Evolutionary conservation across 2,113 vertebrate species (phyloP).

Genomic region (Leptobrachium leishanense): DNA sequence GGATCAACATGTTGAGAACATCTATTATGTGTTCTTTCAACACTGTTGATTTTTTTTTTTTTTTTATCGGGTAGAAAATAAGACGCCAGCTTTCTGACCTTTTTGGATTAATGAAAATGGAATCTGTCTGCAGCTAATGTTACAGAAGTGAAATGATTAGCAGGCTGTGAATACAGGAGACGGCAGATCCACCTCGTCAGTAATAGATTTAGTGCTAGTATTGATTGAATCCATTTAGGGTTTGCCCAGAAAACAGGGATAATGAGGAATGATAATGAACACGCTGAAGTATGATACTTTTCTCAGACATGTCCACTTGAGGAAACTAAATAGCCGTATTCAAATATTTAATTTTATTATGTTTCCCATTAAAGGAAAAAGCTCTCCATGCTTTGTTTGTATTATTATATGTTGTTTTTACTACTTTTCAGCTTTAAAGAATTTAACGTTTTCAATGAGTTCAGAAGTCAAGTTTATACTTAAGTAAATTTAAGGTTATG

Average conservation of each 20-base stretch:
- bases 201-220: not conserved
- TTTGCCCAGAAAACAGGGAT: conserved; percentile 5
- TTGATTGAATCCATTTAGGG: conserved; percentile 17
- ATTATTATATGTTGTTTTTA: too few relatives aligned
- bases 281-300: not conserved
- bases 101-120: conserved; percentile 11
- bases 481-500: too few relatives aligned
- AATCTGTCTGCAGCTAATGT: conserved; percentile 12
- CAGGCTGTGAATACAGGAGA: not conserved
- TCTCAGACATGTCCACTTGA: not conserved
- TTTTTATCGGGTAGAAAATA: conserved; percentile 1
- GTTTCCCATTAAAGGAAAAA: not conserved
- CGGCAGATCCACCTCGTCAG: not conserved
- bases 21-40: not conserved
- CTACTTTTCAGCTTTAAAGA: too few relatives aligned
- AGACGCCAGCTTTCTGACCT: not conserved
- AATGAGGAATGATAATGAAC: conserved; percentile 11
- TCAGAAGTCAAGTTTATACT: too few relatives aligned
- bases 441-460: too few relatives aligned
- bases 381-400: not conserved
- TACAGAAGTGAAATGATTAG: conserved; percentile 5
- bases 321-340: not conserved
- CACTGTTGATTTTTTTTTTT: not conserved
- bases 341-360: not conserved
- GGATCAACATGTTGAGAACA: too few relatives aligned